Evolutionary conservation across 2,113 vertebrate species (phyloP).

Genomic region (Chauna torquata): DNA sequence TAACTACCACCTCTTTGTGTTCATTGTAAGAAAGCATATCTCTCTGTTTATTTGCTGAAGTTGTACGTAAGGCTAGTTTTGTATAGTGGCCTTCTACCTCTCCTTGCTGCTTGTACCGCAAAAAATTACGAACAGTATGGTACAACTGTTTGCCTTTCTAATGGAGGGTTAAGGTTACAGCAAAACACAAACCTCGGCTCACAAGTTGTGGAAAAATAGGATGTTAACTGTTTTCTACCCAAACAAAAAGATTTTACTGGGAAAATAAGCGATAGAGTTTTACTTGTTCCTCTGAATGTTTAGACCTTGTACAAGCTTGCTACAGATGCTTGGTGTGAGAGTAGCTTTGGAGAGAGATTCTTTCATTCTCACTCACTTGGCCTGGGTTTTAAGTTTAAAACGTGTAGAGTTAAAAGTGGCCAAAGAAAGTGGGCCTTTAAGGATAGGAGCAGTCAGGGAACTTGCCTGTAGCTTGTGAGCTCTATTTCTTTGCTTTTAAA

Average conservation of each 20-base stretch:
- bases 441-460: background rate
- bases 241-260: background rate
- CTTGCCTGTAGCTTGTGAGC: background rate
- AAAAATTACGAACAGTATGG: background rate
- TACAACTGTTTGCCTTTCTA: background rate
- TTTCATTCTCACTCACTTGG: background rate
- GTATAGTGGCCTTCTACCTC: background rate
- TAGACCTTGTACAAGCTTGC: background rate
- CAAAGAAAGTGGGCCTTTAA: background rate
- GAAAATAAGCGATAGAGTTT: background rate
- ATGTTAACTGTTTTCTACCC: background rate
- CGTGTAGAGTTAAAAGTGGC: background rate
- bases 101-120: background rate
- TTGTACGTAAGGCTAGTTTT: background rate
- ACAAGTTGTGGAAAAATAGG: fast-evolving
- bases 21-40: fast-evolving
- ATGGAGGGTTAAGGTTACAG: background rate
- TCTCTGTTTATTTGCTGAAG: background rate
- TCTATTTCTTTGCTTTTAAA: background rate
- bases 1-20: fast-evolving
- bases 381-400: background rate
- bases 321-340: background rate
- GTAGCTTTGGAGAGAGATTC: background rate
- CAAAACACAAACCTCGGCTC: background rate
- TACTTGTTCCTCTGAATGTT: background rate